A percentile compares a stretch with the other conserved stretches of the same genome.
Conservation (phyloP, 2,113 vertebrate species). For the Raja brachyura region DNA sequence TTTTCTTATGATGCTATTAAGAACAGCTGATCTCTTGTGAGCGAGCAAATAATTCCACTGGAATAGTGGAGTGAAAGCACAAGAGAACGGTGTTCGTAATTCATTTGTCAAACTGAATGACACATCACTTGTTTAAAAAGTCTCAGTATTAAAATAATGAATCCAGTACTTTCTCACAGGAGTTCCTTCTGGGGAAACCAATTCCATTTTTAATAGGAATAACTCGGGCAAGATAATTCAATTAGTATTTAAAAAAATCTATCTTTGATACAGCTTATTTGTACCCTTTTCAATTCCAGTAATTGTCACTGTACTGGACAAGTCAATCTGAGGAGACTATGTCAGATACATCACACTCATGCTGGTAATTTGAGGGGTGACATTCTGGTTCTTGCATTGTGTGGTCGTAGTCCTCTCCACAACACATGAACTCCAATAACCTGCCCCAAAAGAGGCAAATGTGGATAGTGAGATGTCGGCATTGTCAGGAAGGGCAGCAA, state of each 20-base stretch:
- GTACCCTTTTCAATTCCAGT: conserved; percentile 13
- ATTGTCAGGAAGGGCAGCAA: background rate
- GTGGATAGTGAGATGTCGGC: too few relatives aligned
- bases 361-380: background rate
- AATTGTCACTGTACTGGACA: background rate
- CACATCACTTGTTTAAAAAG: background rate
- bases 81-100: background rate
- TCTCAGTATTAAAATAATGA: background rate
- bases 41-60: background rate
- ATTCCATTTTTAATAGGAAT: background rate
- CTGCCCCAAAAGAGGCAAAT: too few relatives aligned
- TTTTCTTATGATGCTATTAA: conserved; percentile 45
- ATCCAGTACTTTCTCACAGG: background rate
- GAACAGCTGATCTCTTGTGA: background rate
- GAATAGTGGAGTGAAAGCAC: background rate
- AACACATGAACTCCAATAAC: background rate
- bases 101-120: background rate
- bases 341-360: conserved; percentile 29
- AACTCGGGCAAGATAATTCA: background rate
- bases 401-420: background rate
- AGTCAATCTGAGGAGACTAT: conserved; percentile 29
- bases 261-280: background rate
- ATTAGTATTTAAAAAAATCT: background rate
- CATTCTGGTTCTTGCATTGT: background rate
- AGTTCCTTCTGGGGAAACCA: background rate